These are phyloP conservation scores for Vanacampus margaritifer DNA, from an alignment of 2,113 vertebrate genomes.

Conservation along the genomic window DNA sequence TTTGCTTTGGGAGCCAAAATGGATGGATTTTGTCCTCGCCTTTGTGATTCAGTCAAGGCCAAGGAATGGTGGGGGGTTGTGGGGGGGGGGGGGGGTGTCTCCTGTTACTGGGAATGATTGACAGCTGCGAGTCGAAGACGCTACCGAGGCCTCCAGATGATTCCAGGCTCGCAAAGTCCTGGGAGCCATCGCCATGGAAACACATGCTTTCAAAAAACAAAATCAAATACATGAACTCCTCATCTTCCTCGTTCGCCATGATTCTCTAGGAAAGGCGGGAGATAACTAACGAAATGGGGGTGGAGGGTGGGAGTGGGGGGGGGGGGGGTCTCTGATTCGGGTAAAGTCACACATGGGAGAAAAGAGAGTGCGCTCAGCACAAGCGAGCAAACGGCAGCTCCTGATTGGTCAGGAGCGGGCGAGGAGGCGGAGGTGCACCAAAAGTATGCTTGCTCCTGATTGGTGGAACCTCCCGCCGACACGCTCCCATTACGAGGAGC, in stretches of 20 bases:
- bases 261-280: conserved; percentile 58
- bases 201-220: conserved; percentile 48
- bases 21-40: conserved; percentile 44
- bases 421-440: conserved; percentile 59
- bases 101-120: conserved; percentile 53
- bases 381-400: conserved; percentile 51
- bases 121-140: conserved; percentile 42
- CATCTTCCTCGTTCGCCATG: conserved; percentile 56
- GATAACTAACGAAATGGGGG: conserved; percentile 12
- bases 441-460: conserved; percentile 66
- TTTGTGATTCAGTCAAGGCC: conserved; percentile 61
- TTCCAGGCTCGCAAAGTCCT: not conserved
- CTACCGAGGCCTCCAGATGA: conserved; percentile 27
- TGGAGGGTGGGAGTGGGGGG: conserved; percentile 13
- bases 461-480: conserved; percentile 59
- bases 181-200: conserved; percentile 56
- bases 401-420: conserved; percentile 64
- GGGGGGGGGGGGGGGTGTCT: not conserved
- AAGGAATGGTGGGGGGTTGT: not conserved
- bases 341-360: conserved; percentile 34
- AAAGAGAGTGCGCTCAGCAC: conserved; percentile 15
- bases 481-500: conserved; percentile 56
- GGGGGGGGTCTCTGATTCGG: conserved; percentile 53
- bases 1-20: not conserved
- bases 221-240: conserved; percentile 14